Conservation (phyloP, 1,140 invertebrate genomes). For the Ips nitidus region DNA sequence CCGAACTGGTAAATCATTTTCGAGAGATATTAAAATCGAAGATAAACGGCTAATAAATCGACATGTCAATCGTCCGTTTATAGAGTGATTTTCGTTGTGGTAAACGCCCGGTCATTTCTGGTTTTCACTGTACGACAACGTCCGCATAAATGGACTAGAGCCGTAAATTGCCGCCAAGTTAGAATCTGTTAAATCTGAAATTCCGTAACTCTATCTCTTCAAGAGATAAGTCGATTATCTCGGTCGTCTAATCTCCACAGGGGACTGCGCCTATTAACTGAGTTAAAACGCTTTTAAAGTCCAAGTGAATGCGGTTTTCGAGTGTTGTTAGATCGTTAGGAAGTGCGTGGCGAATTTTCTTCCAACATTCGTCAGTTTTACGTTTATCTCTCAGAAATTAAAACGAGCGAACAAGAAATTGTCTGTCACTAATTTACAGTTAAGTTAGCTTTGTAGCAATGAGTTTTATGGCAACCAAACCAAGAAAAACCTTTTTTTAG, state of each 20-base stretch:
- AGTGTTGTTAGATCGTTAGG: slow-evolving; percentile 6
- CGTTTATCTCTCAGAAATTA: too few relatives aligned
- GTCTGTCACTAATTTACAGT: too few relatives aligned
- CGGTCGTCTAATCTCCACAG: slow-evolving; percentile 1
- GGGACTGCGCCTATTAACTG: slow-evolving; percentile 8
- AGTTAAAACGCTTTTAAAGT: slow-evolving; percentile 1
- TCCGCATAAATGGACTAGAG: slow-evolving; percentile 12
- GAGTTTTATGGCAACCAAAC: too few relatives aligned
- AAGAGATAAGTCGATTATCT: slow-evolving; percentile 19
- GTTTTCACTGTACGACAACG: slow-evolving; percentile 8
- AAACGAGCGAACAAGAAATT: too few relatives aligned
- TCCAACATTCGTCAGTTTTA: too few relatives aligned
- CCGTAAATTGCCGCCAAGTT: slow-evolving; percentile 18
- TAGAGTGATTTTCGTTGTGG: neutral
- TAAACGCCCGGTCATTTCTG: slow-evolving; percentile 2
- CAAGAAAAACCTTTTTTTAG: too few relatives aligned
- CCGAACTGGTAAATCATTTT: neutral
- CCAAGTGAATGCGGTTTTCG: slow-evolving; percentile 9
- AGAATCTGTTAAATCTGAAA: slow-evolving; percentile 19
- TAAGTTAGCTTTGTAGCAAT: too few relatives aligned
- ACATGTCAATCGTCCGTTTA: neutral
- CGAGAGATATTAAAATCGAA: neutral
- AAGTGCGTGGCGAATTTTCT: slow-evolving; percentile 10
- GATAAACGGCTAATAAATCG: neutral
- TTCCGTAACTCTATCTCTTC: slow-evolving; percentile 10